Evolutionary conservation across 2,888 invertebrate species (phyloP), one percentile per base, ranked within the genome.

Genomic region (Gastrophysa polygoni): DNA sequence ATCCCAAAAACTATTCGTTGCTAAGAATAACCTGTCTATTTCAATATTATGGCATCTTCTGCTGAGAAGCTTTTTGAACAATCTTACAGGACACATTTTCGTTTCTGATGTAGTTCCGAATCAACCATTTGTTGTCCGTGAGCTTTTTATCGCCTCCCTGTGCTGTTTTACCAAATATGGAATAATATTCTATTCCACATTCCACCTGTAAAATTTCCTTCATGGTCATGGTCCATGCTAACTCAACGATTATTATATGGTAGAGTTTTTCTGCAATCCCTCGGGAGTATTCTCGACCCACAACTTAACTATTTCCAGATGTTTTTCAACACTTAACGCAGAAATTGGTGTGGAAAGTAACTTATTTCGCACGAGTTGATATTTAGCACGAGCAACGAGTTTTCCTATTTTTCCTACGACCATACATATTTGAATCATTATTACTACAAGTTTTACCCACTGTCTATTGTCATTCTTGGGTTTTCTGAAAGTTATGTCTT

Each of bases 71-170:
- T 24, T 38, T 58, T 51, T 58, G 16, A 58, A 51, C 50, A 58
- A 34, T 21, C 50, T 44, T 46, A 58, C 44, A 18, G 58, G 49
- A 58, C 24, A 58, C 17, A 58, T 50, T 21, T 50, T 18, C 29
- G 10, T 24, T 32, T 57, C 48, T 49, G 14, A 28, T 16, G 49
- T 38, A 28, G n/a, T 58, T 58, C 21, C 14, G 29, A 34, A 51
- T 43, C 21, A 50, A 28, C 50, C 58, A 58, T 43, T 58, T 51
- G 43, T 50, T 46, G 8, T 58, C 43, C 17, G 50, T 18, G 20
- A 57, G 43, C 28, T 51, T 51, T 21, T 38, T 34, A 34, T 49
- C 17, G 24, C 43, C 51, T n/a, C 38, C 44, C 48, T 58, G 43
- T 50, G 51, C 43, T 50, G 58, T 58, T 34, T 58, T 43, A 20